Evolutionary conservation across 2,888 invertebrate genomes (phyloP), one percentile per base, ranked within the genome.

Genomic region (Schrankia costaestrigalis): DNA sequence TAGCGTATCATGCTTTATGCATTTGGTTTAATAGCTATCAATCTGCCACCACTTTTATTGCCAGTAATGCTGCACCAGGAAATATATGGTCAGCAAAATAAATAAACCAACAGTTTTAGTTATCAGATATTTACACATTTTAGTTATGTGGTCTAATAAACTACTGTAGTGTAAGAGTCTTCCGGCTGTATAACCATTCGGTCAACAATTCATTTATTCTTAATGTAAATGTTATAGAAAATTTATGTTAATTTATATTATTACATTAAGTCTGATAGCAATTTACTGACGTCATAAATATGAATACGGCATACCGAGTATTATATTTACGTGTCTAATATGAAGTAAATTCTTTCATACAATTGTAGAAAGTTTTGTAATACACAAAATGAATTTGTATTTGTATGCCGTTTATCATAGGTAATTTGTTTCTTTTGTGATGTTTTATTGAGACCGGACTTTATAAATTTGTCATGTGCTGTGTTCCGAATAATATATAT

Each of bases 181-280:
- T 38, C 46, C 49, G 26, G 33, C 44, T 36, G 54, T 27, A 48
- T 41, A 47, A 61, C 61, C 58, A 70, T 68, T 65, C 59, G 63
- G 56, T 50, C 60, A 41, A 58, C 76, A 75, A 78, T 81, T 78
- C 78, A 78, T 83, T 80, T 76, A 75, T 78, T 77, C 75, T 61
- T 73, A 76, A 84, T 85, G 83, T 79, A 83, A 85, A 85, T 85
- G 74, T 83, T 75, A 84, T 84, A 81, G 81, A 74, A 75, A 78
- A 78, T 81, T 75, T 84, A 85, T 85, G 85, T 83, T 79, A 84
- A 86, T 86, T 71, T 65, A 65, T 63, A 72, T 78, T 84, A 85
- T 83, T 82, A 79, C 78, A 82, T 85, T 81, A 81, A 74, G 66
- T 63, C 62, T 66, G 69, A 80, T 73, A 75, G 73, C 71, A 76